Base-by-base conservation (phyloP, 2,797 vertebrate species). In the Orestias chungarensis region DNA sequence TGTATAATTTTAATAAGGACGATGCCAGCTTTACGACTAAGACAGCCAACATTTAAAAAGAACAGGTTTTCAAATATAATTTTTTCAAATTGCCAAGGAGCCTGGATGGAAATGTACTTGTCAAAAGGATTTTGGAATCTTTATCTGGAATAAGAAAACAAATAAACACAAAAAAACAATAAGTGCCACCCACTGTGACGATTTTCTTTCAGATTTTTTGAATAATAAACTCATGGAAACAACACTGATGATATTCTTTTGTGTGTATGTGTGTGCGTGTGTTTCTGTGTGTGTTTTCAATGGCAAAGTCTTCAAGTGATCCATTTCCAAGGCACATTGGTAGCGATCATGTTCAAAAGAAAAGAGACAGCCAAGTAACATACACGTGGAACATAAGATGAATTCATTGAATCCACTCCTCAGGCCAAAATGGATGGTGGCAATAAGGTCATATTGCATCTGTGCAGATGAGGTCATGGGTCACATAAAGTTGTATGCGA, bases 401-500 rank as follows among this genome's bases (percentile, higher is more conserved):
- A 99, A 99, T 99, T 97, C 97, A 98, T 98, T 94, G 97, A 97
- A 96, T 97, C 96, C 96, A 94, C 95, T 95, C 91, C 93, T 94
- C 94, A 91, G 95, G 95, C 87, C 86, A 85, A 95, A 97, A 96
- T 96, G 90, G 94, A 96, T 96, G 96, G 96, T 94, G 96, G 95
- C 93, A 93, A 95, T 94, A 93, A 94, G 97, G 97, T 97, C 96
- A 97, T 96, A 96, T 95, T 97, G 96, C 93, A 94, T 96, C 95
- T 92, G 94, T 94, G 96, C 93, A 92, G 78, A 82, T 83, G 83
- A 93, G 96, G 96, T 97, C 95, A 92, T 82, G 90, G 96, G 96
- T 96, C 91, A 92, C 71, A 78, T 52, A 94, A 96, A 95, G 95
- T 95, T 96, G 96, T 96, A 93, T 96, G 96, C 94, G 94, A 90